Conservation (phyloP, 2,797 vertebrate species). For the Alca torda region DNA sequence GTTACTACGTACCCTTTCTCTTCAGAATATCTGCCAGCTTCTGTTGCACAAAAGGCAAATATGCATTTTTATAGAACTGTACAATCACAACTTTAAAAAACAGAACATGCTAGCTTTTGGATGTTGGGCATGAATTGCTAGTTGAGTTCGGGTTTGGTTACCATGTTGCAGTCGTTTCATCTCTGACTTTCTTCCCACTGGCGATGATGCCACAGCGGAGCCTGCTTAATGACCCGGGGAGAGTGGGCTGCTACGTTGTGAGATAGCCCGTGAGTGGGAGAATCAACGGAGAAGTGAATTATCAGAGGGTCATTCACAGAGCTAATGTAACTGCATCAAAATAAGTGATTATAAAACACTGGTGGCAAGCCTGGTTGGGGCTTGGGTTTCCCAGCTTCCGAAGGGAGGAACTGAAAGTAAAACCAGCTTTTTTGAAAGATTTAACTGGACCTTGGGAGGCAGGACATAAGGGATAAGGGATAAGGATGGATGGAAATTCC, state of each 20-base stretch:
- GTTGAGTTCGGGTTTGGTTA: neutral
- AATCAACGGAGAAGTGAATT: neutral
- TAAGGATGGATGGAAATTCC: neutral
- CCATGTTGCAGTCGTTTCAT: neutral
- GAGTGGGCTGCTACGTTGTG: neutral
- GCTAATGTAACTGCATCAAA: neutral
- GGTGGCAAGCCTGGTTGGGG: neutral
- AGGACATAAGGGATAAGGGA: neutral
- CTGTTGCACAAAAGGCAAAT: neutral
- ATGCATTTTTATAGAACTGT: neutral
- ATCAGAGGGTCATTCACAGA: neutral
- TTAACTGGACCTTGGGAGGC: neutral
- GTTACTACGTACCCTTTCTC: neutral
- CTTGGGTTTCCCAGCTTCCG: neutral
- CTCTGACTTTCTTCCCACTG: neutral
- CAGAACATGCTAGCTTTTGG: neutral
- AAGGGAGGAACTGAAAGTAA: neutral
- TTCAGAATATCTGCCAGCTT: neutral
- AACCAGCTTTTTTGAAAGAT: neutral
- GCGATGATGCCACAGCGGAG: neutral
- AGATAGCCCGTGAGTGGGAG: neutral
- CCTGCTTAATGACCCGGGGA: neutral
- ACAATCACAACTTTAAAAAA: neutral
- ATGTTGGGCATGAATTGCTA: neutral
- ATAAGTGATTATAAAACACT: neutral